Conservation (phyloP, 2,113 vertebrate species). For the Oreamnos americanus region DNA sequence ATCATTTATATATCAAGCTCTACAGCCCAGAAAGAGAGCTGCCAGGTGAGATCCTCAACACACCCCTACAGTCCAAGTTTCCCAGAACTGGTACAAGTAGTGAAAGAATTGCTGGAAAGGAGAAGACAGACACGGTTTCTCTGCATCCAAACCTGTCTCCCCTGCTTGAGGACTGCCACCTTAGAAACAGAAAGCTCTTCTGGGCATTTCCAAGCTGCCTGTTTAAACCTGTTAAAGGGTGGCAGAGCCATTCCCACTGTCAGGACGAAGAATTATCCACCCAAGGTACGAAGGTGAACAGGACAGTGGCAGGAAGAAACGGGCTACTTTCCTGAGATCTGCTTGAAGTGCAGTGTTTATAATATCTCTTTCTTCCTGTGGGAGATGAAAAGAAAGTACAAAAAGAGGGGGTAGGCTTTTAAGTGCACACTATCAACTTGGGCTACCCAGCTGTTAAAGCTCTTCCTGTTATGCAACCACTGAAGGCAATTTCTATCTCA, state of each 20-base stretch:
- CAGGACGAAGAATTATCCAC: neutral
- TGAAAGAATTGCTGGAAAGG: neutral
- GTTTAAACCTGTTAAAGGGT: neutral
- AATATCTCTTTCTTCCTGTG: conserved; percentile 19
- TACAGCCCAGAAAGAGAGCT: neutral
- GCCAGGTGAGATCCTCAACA: neutral
- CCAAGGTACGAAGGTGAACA: neutral
- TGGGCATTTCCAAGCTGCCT: neutral
- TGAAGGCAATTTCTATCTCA: neutral
- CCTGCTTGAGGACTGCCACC: neutral
- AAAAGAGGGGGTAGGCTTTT: neutral
- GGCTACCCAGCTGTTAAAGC: conserved; percentile 44
- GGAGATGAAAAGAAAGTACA: conserved; percentile 63
- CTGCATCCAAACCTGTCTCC: neutral
- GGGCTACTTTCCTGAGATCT: neutral
- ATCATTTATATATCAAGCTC: neutral
- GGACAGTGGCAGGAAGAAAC: neutral
- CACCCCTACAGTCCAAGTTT: neutral
- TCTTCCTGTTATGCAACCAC: conserved; percentile 60
- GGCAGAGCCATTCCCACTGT: neutral
- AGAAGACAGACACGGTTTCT: neutral
- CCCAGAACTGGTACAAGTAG: neutral
- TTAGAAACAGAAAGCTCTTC: neutral
- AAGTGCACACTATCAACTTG: neutral
- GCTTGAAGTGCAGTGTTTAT: neutral